Evolutionary conservation across 2,113 vertebrate genomes (phyloP).

Genomic region (Beaufortia kweichowensis): DNA sequence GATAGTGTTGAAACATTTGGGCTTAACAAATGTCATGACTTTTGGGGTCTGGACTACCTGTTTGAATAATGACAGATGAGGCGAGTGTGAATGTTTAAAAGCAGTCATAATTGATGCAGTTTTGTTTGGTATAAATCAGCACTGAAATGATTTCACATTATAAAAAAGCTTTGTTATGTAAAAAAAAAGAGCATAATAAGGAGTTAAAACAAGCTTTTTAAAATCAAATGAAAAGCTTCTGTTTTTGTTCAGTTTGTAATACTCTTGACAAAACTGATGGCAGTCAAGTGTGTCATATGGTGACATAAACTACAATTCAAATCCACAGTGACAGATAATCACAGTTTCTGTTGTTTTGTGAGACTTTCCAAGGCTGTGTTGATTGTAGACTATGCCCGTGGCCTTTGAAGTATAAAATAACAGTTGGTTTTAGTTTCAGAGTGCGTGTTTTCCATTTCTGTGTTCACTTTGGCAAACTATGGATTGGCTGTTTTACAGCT

Average conservation of each 20-base stretch:
- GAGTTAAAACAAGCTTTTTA: no score
- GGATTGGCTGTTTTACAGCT: background rate
- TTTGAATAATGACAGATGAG: no score
- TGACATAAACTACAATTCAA: background rate
- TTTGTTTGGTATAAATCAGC: no score
- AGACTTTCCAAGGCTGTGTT: background rate
- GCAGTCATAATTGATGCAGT: no score
- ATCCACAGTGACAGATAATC: background rate
- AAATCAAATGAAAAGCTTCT: background rate
- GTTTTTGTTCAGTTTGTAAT: background rate
- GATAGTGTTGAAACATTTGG: no score
- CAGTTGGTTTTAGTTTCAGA: slow-evolving; percentile 5
- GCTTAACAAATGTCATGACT: no score
- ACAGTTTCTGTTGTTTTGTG: background rate
- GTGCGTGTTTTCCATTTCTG: background rate
- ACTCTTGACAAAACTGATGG: background rate
- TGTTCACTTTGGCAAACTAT: background rate
- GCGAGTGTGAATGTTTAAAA: no score
- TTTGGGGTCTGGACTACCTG: no score
- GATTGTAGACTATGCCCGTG: slow-evolving; percentile 2
- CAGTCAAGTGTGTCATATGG: slow-evolving; percentile 4
- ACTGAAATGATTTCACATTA: no score
- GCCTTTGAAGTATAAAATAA: background rate
- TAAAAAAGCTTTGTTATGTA: no score
- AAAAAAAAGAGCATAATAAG: no score